A percentile compares a stretch with the other conserved stretches of the same genome.
Evolutionary conservation across 2,888 invertebrate species (phyloP).

Genomic region (Phaonia tiefii): DNA sequence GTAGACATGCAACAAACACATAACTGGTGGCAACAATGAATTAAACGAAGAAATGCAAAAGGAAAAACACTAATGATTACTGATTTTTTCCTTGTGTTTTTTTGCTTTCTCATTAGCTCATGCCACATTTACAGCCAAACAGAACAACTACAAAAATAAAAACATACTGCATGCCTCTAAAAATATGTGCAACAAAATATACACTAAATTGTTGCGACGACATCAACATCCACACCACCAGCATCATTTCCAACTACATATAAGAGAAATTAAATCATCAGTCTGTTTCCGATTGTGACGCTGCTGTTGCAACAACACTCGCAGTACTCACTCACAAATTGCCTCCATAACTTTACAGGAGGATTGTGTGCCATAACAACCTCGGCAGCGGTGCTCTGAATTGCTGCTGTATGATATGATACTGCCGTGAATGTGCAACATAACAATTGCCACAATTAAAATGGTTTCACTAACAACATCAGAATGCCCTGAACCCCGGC

Average conservation of each 20-base stretch:
- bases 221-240: too few species aligned
- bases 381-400: too few species aligned
- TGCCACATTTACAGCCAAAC: slow-evolving; percentile 20
- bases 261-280: slow-evolving; percentile 11
- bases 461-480: slow-evolving; percentile 36
- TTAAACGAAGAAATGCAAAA: too few species aligned
- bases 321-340: background rate
- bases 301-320: background rate
- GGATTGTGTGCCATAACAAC: too few species aligned
- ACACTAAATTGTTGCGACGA: background rate
- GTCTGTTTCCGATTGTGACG: too few species aligned
- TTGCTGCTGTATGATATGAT: background rate
- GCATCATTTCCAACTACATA: slow-evolving; percentile 3
- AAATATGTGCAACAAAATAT: background rate
- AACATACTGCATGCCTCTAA: background rate
- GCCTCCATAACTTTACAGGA: background rate
- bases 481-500: too few species aligned
- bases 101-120: background rate
- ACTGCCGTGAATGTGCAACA: slow-evolving; percentile 11
- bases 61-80: slow-evolving; percentile 30
- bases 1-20: background rate
- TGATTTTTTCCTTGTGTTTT: slow-evolving; percentile 7
- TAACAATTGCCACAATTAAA: slow-evolving; percentile 46
- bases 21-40: too few species aligned
- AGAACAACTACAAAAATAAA: too few species aligned